Evolutionary conservation across 2,888 invertebrate species (phyloP).

Genomic region (Cantharis lateralis): DNA sequence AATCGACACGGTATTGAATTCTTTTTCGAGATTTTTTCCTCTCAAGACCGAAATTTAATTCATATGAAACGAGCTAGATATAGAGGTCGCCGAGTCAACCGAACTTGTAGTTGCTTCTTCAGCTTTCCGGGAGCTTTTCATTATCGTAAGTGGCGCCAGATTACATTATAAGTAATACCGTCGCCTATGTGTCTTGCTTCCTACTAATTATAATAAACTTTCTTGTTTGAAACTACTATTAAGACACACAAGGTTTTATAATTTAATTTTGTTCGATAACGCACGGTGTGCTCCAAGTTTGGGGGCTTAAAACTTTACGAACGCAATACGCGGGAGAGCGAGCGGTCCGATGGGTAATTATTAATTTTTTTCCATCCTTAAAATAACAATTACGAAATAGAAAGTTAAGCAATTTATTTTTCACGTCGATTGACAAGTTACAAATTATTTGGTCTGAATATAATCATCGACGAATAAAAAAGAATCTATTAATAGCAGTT

Average conservation of each 20-base stretch:
- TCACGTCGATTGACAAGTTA: constrained; percentile 25
- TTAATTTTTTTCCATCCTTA: background rate
- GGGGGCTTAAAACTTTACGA: too few species aligned
- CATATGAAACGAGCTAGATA: background rate
- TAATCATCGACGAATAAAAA: constrained; percentile 28
- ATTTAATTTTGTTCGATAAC: constrained; percentile 42
- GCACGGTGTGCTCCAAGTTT: background rate
- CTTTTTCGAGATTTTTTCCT: background rate
- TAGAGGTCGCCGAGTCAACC: constrained; percentile 1
- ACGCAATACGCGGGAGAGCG: background rate
- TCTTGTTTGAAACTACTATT: constrained; percentile 34
- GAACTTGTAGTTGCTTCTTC: constrained; percentile 6
- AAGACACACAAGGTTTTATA: constrained; percentile 35
- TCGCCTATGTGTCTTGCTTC: constrained; percentile 43
- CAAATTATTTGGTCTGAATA: constrained; percentile 31
- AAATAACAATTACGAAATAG: background rate
- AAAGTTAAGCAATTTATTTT: constrained; percentile 4
- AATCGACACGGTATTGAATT: background rate
- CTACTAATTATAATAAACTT: constrained; percentile 45
- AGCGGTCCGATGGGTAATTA: background rate
- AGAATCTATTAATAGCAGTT: constrained; percentile 32
- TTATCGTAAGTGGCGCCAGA: constrained; percentile 47
- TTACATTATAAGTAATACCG: constrained; percentile 42
- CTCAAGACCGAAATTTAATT: background rate
- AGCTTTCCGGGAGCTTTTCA: constrained; percentile 36